Evolutionary conservation across 2,888 invertebrate species (phyloP).

Genomic region (Hypomecis punctinalis): DNA sequence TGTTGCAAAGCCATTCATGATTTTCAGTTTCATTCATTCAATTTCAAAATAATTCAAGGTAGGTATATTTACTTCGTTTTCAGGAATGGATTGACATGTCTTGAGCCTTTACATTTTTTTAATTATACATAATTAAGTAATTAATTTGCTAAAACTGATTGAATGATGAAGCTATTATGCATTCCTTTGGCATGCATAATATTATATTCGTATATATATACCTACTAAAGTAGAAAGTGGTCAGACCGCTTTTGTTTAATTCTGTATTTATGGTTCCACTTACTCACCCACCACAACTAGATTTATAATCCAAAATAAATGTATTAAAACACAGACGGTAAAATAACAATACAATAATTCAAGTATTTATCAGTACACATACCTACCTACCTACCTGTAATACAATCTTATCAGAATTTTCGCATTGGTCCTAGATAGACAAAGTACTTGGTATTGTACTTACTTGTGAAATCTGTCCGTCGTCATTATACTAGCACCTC

Average conservation of each 20-base stretch:
- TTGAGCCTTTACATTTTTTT: no score
- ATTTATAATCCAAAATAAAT: constrained; percentile 3
- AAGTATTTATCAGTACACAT: constrained; percentile 19
- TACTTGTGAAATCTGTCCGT: constrained; percentile 87
- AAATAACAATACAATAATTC: constrained; percentile 4
- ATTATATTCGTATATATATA: neutral
- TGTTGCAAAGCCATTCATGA: no score
- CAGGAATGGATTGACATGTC: no score
- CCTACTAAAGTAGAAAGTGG: constrained; percentile 19
- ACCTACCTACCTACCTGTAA: constrained; percentile 13
- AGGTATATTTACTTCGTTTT: no score
- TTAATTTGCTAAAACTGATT: no score
- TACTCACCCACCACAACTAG: neutral
- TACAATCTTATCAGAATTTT: constrained; percentile 60
- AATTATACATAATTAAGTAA: no score
- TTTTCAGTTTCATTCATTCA: no score
- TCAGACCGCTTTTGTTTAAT: constrained; percentile 16
- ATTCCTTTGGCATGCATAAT: no score
- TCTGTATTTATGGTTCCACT: neutral
- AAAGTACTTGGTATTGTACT: constrained; percentile 58
- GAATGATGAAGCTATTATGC: no score
- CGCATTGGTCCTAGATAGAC: constrained; percentile 34
- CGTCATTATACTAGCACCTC: constrained; percentile 72
- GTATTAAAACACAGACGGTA: neutral
- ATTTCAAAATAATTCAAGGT: no score